A percentile compares a stretch with the other conserved stretches of the same genome.
Evolutionary conservation across 2,797 vertebrate genomes (phyloP).

Genomic region (Graptemys geographica): DNA sequence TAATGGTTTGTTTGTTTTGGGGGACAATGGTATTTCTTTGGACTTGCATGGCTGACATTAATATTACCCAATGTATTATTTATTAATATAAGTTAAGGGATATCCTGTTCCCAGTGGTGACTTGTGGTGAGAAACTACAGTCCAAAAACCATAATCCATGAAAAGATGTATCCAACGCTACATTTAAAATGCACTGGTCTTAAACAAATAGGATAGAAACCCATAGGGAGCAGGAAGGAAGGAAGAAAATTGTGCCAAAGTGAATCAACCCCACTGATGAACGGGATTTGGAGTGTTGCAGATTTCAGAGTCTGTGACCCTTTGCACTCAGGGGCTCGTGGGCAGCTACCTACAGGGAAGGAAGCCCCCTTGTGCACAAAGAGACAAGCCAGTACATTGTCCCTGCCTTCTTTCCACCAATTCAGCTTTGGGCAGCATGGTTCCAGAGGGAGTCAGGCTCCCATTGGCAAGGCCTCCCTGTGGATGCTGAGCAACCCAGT

Average conservation of each 20-base stretch:
- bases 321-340: not conserved
- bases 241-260: not conserved
- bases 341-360: not conserved
- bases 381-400: not conserved
- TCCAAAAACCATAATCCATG: not conserved
- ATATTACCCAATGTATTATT: not conserved
- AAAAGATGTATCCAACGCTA: not conserved
- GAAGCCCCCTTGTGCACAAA: not conserved
- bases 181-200: not conserved
- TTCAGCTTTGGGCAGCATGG: not conserved
- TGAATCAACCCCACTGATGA: not conserved
- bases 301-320: not conserved
- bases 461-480: not conserved
- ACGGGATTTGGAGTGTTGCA: not conserved
- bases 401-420: fast-evolving
- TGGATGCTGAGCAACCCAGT: not conserved
- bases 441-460: not conserved
- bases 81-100: not conserved
- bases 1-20: not conserved
- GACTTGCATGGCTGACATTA: not conserved
- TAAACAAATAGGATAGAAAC: not conserved
- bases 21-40: not conserved
- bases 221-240: not conserved
- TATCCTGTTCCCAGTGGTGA: not conserved
- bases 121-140: not conserved